These are phyloP conservation scores for Enteromius unitaeniatus DNA, from an alignment of 2,797 vertebrate species.

Conservation along the genomic window DNA sequence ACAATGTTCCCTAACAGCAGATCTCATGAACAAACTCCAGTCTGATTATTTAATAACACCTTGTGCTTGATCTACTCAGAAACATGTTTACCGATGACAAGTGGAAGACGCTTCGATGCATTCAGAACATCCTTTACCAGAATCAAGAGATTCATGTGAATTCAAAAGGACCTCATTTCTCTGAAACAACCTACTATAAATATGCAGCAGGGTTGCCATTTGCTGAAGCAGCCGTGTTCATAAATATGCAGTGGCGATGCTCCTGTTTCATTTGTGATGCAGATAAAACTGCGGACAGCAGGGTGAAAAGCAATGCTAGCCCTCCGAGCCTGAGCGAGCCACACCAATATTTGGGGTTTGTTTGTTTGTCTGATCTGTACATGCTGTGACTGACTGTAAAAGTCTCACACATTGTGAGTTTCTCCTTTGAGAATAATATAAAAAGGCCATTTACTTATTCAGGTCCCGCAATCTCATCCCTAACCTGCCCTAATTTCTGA, in stretches of 20 bases:
- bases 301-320: conserved; percentile 32
- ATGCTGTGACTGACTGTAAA: conserved; percentile 20
- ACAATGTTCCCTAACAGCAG: conserved; percentile 14
- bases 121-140: conserved; percentile 56
- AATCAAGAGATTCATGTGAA: conserved; percentile 64
- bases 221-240: conserved; percentile 56
- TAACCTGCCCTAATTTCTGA: conserved; percentile 49
- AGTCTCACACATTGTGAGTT: conserved; percentile 4
- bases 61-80: conserved; percentile 49
- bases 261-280: conserved; percentile 63
- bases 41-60: conserved; percentile 63
- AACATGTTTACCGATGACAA: conserved; percentile 59
- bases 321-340: conserved; percentile 37
- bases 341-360: conserved; percentile 20
- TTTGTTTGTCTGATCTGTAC: conserved; percentile 41
- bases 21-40: conserved; percentile 51
- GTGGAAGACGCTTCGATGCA: conserved; percentile 56
- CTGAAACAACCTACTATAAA: conserved; percentile 64
- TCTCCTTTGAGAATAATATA: conserved; percentile 48
- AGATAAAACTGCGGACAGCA: conserved; percentile 56
- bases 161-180: conserved; percentile 63
- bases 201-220: conserved; percentile 62
- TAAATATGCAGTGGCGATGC: conserved; percentile 61
- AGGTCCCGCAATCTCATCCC: conserved; percentile 33
- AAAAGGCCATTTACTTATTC: conserved; percentile 51